Evolutionary conservation across 2,888 invertebrate species (phyloP), one percentile per base, ranked within the genome.

Genomic region (Yponomeuta sedellus): DNA sequence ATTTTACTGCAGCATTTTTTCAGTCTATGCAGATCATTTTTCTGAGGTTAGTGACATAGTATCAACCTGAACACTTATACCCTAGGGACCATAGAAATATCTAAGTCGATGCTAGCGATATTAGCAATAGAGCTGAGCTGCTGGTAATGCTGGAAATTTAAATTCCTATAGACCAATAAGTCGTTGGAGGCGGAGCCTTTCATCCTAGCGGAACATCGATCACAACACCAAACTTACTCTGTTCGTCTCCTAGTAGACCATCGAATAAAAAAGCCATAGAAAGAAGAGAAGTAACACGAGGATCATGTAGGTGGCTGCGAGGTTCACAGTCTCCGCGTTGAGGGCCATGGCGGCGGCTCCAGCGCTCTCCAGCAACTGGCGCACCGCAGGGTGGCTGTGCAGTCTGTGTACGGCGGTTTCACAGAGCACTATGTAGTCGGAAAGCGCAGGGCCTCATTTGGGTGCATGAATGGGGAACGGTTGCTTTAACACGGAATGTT

Each of bases 261-360:
- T 92, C 16, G 94, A 93, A 80, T 95, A 95, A 57, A 95, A 83
- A 22, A 94, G 83, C 93, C 94, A 95, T 59, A 95, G 88, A 74
- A 93, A 91, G 78, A 94, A 92, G 56, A 95, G 86, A 57, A 95
- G 86, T 69, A 93, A 84, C 69, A 94, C 93, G 66, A 95, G 91
- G 80, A 95, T 95, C 82, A 94, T 88, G 79, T 95, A 95, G 66
- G 95, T 95, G 74, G 94, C 94, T 66, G 94, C 91, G 73, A 95
- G 89, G 81, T 94, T 95, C 66, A 92, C 92, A 61, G 94, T 93
- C 84, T 95, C 94, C 44, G 92, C 90, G 86, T 91, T 92, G 79
- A 89, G 84, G 75, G 89, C 84, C 91, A 91, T 92, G 85, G 73
- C 78, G 76, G 79, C 79, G 74, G 44, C 5, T 44, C 4, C 16